A percentile compares a stretch with the other conserved stretches of the same genome.
Conservation (phyloP, 2,113 vertebrate genomes). For the Vanacampus margaritifer region DNA sequence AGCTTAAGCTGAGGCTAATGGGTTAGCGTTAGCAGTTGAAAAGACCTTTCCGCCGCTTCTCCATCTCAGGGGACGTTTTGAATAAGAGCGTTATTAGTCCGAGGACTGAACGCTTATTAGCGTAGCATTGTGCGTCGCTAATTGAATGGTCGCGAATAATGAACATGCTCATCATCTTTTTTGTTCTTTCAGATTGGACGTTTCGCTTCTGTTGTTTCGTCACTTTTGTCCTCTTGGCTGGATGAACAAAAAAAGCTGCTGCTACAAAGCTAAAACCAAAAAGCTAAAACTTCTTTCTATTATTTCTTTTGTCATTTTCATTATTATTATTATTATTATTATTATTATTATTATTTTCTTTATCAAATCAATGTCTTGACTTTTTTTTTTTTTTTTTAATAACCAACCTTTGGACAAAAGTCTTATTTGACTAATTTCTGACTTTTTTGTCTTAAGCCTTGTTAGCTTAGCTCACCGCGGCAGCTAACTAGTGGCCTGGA, state of each 20-base stretch:
- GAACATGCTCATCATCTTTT: neutral
- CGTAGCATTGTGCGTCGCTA: neutral
- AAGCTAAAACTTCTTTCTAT: too few species aligned
- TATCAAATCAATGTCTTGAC: too few species aligned
- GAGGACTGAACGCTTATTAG: neutral
- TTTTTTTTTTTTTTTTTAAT: too few species aligned
- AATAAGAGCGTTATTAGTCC: neutral
- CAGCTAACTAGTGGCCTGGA: too few species aligned
- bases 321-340: too few species aligned
- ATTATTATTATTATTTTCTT: too few species aligned
- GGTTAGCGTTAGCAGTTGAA: neutral
- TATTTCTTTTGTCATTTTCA: too few species aligned
- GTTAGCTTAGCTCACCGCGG: too few species aligned
- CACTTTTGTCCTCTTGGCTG: neutral
- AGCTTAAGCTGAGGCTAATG: neutral
- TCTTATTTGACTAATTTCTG: too few species aligned
- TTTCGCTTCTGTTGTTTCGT: neutral
- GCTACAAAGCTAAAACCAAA: too few species aligned
- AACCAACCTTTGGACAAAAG: too few species aligned
- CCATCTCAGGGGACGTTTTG: neutral
- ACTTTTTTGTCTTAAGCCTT: too few species aligned
- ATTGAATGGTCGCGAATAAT: neutral
- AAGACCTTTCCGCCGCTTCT: neutral
- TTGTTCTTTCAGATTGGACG: neutral
- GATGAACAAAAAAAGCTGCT: neutral